phyloP scores from a whole-genome alignment of 2,113 vertebrate genomes.

The Buteo buteo region DNA sequence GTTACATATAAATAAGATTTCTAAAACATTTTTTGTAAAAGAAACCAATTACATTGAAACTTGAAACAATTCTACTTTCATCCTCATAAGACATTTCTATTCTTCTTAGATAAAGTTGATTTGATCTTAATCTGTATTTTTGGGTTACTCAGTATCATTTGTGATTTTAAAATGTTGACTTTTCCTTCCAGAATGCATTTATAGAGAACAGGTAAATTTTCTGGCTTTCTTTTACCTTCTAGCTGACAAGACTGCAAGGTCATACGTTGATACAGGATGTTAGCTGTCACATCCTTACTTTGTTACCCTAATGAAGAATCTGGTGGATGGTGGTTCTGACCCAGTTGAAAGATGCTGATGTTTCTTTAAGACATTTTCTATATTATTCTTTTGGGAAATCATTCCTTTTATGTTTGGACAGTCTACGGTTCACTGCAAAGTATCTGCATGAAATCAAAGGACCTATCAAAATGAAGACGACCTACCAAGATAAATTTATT shows the following conservation, averaged over 20 bases:
- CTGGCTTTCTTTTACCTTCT: background rate
- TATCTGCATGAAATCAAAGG: slow-evolving; percentile 24
- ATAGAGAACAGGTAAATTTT: background rate
- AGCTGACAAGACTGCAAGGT: background rate
- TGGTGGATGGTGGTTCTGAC: background rate
- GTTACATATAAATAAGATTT: background rate
- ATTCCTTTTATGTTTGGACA: background rate
- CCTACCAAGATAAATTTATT: slow-evolving; percentile 28
- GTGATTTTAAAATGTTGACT: background rate
- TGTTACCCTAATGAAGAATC: background rate
- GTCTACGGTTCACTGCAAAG: background rate
- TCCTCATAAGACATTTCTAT: background rate
- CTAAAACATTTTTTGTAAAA: background rate
- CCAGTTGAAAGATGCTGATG: background rate
- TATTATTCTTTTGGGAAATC: background rate
- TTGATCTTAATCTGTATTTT: background rate
- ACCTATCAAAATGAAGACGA: slow-evolving; percentile 4
- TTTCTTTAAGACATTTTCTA: background rate
- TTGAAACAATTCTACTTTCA: background rate
- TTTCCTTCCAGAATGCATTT: background rate
- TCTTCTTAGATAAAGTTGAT: background rate
- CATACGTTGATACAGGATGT: background rate
- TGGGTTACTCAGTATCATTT: background rate
- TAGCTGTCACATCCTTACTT: background rate
- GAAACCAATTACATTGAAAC: background rate